Percentiles rank a stretch among this genome's conserved stretches.
Conservation (phyloP, 1,140 invertebrate species). For the Hesperophylax magnus region DNA sequence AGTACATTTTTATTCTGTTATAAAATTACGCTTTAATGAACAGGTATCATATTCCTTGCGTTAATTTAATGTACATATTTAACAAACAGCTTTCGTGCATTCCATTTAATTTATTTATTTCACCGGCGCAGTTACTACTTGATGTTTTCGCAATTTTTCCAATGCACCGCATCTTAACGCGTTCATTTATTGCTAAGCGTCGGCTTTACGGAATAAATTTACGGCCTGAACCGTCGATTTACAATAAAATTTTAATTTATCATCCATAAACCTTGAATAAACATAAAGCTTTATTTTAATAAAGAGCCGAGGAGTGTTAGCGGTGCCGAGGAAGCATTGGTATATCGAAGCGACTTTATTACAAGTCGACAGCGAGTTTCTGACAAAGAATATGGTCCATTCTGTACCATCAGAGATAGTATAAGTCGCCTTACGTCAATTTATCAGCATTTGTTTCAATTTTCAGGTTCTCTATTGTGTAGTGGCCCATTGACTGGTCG, state of each 20-base stretch:
- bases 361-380: background rate
- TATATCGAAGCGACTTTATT: conserved; percentile 15
- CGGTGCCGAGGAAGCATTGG: background rate
- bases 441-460: conserved; percentile 55
- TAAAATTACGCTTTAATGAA: too few relatives aligned
- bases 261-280: conserved; percentile 30
- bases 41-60: too few relatives aligned
- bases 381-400: conserved; percentile 7
- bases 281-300: conserved; percentile 20
- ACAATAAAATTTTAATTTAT: conserved; percentile 27
- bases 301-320: background rate
- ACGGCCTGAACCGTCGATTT: background rate
- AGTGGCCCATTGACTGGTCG: background rate
- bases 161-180: background rate
- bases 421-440: conserved; percentile 47
- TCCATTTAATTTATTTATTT: too few relatives aligned
- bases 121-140: too few relatives aligned
- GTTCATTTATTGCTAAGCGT: conserved; percentile 8
- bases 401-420: conserved; percentile 20
- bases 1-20: too few relatives aligned
- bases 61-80: too few relatives aligned
- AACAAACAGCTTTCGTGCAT: too few relatives aligned
- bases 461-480: conserved; percentile 33
- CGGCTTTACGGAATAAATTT: conserved; percentile 28
- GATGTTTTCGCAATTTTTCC: too few relatives aligned